Conservation (phyloP, 2,113 vertebrate genomes). For the Forbesichthys agassizii region DNA sequence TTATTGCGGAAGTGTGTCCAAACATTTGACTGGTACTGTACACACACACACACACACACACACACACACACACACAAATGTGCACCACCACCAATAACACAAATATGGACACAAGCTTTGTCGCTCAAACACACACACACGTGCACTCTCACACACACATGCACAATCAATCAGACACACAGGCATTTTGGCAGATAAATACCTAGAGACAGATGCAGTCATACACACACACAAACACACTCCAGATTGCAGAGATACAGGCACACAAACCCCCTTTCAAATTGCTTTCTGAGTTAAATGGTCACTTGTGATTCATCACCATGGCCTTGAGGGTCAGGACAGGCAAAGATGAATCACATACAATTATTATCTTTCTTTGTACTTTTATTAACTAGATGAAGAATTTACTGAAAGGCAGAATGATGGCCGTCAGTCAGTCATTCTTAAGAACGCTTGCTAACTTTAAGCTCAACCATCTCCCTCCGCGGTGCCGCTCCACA, state of each 20-base stretch:
- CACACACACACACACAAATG: not conserved
- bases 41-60: not conserved
- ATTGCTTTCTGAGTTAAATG: constrained; percentile 43
- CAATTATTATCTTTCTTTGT: not conserved
- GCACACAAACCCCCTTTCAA: constrained; percentile 26
- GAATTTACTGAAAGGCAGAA: not conserved
- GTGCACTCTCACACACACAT: not conserved
- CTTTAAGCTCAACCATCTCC: too few species aligned
- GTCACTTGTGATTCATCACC: constrained; percentile 50
- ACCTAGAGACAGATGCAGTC: not conserved
- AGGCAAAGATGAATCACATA: constrained; percentile 10
- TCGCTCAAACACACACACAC: not conserved
- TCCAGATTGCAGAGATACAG: constrained; percentile 23
- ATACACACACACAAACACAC: constrained; percentile 1
- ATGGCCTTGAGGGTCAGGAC: constrained; percentile 30
- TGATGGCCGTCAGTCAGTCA: too few species aligned
- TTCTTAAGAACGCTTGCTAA: too few species aligned
- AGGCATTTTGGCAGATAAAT: not conserved
- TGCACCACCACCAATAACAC: too few species aligned
- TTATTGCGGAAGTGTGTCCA: too few species aligned
- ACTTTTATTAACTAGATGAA: not conserved
- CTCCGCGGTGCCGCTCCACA: too few species aligned
- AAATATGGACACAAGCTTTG: not conserved
- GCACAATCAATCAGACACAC: not conserved
- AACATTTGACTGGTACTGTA: not conserved